A percentile compares a stretch with the other conserved stretches of the same genome.
Conservation (phyloP, 2,113 vertebrate species). For the Phasianus colchicus region DNA sequence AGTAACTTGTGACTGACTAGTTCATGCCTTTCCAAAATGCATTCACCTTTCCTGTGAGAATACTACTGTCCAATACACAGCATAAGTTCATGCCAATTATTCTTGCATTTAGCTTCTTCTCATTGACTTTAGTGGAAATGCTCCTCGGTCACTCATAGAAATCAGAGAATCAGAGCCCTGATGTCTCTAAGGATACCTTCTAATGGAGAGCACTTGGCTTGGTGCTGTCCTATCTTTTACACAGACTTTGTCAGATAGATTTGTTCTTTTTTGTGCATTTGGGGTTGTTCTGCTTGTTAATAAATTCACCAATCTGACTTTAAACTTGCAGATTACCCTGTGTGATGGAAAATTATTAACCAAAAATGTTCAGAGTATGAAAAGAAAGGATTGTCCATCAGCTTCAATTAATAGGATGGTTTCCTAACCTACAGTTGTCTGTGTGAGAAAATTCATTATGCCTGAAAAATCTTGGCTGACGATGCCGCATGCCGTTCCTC, state of each 20-base stretch:
- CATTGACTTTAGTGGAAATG: conserved; percentile 40
- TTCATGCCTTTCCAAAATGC: neutral
- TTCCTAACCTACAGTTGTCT: conserved; percentile 15
- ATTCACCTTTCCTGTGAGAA: neutral
- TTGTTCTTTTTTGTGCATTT: neutral
- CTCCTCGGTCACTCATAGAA: conserved; percentile 27
- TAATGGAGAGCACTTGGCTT: neutral
- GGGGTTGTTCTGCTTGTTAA: neutral
- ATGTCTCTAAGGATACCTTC: neutral
- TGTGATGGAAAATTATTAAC: neutral
- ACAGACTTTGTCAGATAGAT: neutral
- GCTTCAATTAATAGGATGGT: conserved; percentile 6
- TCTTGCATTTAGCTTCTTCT: neutral
- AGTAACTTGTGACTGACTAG: neutral
- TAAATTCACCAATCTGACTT: neutral
- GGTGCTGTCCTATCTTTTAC: neutral
- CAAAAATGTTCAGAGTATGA: neutral
- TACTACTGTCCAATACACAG: neutral
- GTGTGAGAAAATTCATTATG: conserved; percentile 63
- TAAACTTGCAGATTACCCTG: neutral
- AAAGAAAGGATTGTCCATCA: neutral
- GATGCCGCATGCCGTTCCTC: conserved; percentile 27
- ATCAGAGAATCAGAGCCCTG: neutral
- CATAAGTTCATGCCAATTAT: conserved; percentile 37
- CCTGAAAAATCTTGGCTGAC: conserved; percentile 23